A percentile compares a stretch with the other conserved stretches of the same genome.
Evolutionary conservation across 2,888 invertebrate genomes (phyloP).

Genomic region (Iselma pallidipennis): DNA sequence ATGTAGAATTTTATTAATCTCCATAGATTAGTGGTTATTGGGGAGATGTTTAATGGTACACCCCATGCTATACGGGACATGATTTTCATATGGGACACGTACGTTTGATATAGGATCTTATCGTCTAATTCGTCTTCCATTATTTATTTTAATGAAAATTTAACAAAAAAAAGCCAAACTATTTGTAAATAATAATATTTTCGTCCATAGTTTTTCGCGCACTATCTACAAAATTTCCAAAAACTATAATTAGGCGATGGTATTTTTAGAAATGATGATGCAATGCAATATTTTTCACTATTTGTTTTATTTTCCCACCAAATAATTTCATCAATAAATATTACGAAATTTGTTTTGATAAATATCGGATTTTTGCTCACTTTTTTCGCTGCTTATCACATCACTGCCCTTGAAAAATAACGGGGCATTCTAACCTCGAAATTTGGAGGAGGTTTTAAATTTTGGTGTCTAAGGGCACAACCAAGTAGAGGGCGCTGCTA

Average conservation of each 20-base stretch:
- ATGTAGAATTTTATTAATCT: conserved; percentile 77
- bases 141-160: conserved; percentile 20
- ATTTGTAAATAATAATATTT: conserved; percentile 5
- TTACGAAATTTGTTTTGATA: not conserved
- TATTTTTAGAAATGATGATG: not conserved
- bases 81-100: conserved; percentile 83
- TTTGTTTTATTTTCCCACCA: not conserved
- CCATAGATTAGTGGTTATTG: conserved; percentile 72
- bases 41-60: conserved; percentile 68
- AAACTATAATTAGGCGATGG: conserved; percentile 16
- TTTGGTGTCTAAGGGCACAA: not conserved
- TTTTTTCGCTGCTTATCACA: too few species aligned
- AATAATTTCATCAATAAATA: not conserved
- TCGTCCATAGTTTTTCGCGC: conserved; percentile 1
- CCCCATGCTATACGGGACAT: conserved; percentile 80
- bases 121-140: conserved; percentile 96
- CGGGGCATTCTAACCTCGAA: not conserved
- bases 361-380: not conserved
- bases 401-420: not conserved
- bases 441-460: not conserved
- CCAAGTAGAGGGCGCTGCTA: too few species aligned
- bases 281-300: too few species aligned
- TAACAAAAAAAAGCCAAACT: not conserved
- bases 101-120: conserved; percentile 84
- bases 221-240: conserved; percentile 16